A percentile compares a stretch with the other conserved stretches of the same genome.
Evolutionary conservation across 2,113 vertebrate genomes (phyloP).

Genomic region (Holacanthus passer): DNA sequence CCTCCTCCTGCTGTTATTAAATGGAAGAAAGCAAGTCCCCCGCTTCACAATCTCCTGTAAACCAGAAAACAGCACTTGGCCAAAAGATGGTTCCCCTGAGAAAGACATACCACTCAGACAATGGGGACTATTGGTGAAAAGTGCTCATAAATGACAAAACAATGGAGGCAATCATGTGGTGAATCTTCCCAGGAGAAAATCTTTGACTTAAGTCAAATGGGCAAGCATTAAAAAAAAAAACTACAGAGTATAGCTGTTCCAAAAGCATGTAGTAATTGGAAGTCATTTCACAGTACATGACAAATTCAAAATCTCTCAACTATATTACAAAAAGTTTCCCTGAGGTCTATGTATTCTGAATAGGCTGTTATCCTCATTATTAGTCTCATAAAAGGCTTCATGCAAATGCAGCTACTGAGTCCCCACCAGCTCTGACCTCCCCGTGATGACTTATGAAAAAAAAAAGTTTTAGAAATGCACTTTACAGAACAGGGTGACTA

Average conservation of each 20-base stretch:
- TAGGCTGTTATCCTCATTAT: not conserved
- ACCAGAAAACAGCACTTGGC: slow-evolving; percentile 7
- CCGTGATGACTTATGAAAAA: not conserved
- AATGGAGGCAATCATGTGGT: not conserved
- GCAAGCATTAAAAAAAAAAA: not conserved
- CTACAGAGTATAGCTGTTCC: not conserved
- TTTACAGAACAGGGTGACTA: slow-evolving; percentile 14
- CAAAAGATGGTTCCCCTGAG: not conserved
- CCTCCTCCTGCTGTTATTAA: slow-evolving; percentile 13
- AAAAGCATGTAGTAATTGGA: not conserved
- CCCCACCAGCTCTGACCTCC: not conserved
- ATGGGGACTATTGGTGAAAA: not conserved
- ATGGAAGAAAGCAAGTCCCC: not conserved
- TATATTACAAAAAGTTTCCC: not conserved
- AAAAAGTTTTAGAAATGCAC: slow-evolving; percentile 10
- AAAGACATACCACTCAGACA: not conserved
- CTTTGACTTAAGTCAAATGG: not conserved
- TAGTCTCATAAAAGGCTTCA: not conserved
- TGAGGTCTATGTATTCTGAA: not conserved
- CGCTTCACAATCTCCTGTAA: not conserved
- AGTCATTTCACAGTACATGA: not conserved
- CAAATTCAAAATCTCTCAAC: too few relatives aligned
- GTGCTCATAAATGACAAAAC: not conserved
- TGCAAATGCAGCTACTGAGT: not conserved
- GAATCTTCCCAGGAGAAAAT: not conserved